A percentile compares a stretch with the other conserved stretches of the same genome.
Conservation (phyloP, 2,113 vertebrate genomes). For the Colaptes auratus region DNA sequence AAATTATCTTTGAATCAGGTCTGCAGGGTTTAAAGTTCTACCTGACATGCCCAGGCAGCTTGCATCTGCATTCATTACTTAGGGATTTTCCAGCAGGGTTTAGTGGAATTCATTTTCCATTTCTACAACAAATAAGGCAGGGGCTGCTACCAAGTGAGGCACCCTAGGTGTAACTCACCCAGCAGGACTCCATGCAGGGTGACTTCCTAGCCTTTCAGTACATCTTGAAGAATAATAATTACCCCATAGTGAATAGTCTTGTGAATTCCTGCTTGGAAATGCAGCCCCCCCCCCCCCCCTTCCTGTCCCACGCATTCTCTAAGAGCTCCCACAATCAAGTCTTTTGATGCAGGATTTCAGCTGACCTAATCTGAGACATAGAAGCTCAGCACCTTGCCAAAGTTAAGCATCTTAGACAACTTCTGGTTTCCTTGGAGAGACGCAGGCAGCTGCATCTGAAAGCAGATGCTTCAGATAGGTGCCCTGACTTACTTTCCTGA, state of each 20-base stretch:
- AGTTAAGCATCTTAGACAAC: not conserved
- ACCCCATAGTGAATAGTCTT: not conserved
- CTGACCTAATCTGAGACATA: not conserved
- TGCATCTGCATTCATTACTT: conserved; percentile 2
- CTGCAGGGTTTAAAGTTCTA: not conserved
- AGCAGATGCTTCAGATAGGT: not conserved
- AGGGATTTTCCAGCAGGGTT: not conserved
- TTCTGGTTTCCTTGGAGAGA: not conserved
- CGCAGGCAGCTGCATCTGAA: not conserved
- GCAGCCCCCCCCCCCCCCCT: not conserved
- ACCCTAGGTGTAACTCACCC: not conserved
- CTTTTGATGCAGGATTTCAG: not conserved
- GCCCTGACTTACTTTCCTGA: not conserved
- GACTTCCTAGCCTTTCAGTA: not conserved
- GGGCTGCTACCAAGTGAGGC: not conserved
- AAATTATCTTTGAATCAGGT: conserved; percentile 16
- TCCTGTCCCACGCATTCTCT: not conserved
- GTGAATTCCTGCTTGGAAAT: not conserved
- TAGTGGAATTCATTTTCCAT: not conserved
- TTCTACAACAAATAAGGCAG: not conserved
- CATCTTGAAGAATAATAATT: not conserved
- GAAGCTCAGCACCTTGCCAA: not conserved
- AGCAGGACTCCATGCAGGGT: not conserved
- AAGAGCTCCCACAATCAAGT: not conserved
- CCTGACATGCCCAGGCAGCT: conserved; percentile 19